Conservation (phyloP, 1,140 invertebrate genomes). For the Drosophila watanabei region DNA sequence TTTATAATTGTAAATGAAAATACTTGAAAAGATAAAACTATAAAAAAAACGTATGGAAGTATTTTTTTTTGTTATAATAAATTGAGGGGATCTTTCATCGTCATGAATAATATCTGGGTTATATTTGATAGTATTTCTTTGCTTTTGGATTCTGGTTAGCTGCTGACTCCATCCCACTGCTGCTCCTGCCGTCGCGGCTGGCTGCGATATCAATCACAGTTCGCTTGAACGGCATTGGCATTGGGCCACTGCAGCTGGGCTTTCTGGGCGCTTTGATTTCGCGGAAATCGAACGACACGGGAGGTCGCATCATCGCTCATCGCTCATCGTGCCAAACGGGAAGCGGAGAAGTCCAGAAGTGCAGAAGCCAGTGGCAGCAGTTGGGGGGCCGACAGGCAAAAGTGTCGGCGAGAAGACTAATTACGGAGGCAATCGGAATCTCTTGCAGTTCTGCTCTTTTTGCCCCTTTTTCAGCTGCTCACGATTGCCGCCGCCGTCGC, state of each 20-base stretch:
- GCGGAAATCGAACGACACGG: conserved; percentile 80
- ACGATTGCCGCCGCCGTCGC: conserved; percentile 42
- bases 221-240: conserved; percentile 68
- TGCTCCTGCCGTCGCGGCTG: conserved; percentile 8
- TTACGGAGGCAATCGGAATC: conserved; percentile 57
- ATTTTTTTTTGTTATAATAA: background rate
- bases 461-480: conserved; percentile 27
- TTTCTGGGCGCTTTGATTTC: conserved; percentile 70
- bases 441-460: conserved; percentile 28
- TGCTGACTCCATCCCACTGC: background rate
- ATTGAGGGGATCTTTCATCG: too few species aligned
- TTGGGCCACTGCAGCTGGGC: conserved; percentile 76
- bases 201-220: conserved; percentile 77
- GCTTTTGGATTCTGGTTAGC: background rate
- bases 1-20: too few species aligned
- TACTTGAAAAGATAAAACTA: too few species aligned
- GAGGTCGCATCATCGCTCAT: conserved; percentile 82
- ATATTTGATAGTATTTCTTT: background rate
- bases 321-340: conserved; percentile 65
- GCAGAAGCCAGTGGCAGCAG: conserved; percentile 31
- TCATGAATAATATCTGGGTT: background rate
- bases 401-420: conserved; percentile 81
- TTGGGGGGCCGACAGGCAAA: conserved; percentile 40
- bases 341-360: conserved; percentile 22
- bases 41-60: background rate